Base-by-base conservation (phyloP, 30 jellyfish, hydroid and myxozoan genomes). In the Mastigias papua region DNA sequence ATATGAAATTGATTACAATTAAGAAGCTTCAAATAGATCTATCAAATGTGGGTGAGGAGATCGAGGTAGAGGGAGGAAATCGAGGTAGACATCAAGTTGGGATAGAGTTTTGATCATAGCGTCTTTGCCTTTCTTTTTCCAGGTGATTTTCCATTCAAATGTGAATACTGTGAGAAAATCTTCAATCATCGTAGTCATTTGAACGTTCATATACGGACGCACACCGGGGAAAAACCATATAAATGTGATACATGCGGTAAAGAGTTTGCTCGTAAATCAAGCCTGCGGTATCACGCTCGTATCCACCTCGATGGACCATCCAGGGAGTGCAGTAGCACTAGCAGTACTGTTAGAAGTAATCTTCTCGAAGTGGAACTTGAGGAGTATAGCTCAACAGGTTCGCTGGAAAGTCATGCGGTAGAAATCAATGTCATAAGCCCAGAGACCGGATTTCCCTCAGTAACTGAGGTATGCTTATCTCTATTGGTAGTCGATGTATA, bases 151-250 rank as follows among this genome's bases (percentile, higher is more conserved):
- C 99, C 99, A 15, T 94, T 81, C 92, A 94, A 94, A 63, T 94
- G 99, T 61, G 92, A 90, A 32, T 58, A 49, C 87, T 94, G 99
- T 48, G 96, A 86, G 68, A 94, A 94, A 71, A 88, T 86, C 26
- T 94, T 94, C 90, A 94, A 94, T 88, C 99, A 94, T 86, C 97
- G 97, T 8, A 90, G 98, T 67, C 99, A 94, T 80, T 84, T 89
- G 21, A 94, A 94, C 81, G 97, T 94, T 21, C 99, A 94, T 73
- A 50, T 80, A 16, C 96, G 97, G 31, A 94, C 96, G 0, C 99
- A 94, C 93, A 94, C 99, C 28, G 99, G 99, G 1, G 99, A 94
- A 82, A 89, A 81, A 67, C 99, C 99, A 1, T 86, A 80, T 74
- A 70, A 73, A 72, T 94, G 99, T 77, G 81, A 74, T 37, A 63